phyloP scores from a whole-genome alignment of 2,797 vertebrate genomes.

The Buceros bicornis region DNA sequence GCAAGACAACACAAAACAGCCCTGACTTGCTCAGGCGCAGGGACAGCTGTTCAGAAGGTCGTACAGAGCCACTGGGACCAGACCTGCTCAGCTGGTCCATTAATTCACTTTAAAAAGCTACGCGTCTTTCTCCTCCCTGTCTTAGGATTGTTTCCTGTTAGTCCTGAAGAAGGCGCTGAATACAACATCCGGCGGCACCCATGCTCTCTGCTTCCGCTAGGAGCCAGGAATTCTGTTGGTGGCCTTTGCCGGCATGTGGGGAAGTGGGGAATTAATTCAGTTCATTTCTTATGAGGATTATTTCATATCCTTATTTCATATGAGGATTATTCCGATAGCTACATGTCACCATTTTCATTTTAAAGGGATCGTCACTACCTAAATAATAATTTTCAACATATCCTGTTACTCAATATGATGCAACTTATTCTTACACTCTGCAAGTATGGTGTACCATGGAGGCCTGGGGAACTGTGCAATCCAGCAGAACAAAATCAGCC shows the following conservation, averaged over 20 bases:
- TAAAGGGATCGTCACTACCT: neutral
- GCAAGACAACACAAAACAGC: neutral
- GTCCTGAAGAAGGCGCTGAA: neutral
- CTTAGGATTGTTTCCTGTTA: neutral
- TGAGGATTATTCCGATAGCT: neutral
- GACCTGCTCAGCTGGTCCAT: neutral
- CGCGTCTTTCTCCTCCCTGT: neutral
- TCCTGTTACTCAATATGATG: conserved; percentile 49
- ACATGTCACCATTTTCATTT: neutral
- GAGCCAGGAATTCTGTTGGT: neutral
- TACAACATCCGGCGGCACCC: neutral
- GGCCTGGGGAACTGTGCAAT: neutral
- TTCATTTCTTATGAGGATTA: neutral
- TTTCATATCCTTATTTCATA: neutral
- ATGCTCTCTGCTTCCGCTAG: neutral
- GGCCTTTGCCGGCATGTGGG: neutral
- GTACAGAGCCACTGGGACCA: neutral
- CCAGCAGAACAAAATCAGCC: neutral
- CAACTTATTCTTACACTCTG: neutral
- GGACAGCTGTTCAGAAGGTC: neutral
- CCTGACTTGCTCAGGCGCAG: neutral
- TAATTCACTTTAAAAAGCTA: neutral
- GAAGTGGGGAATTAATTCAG: neutral
- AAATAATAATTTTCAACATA: conserved; percentile 28
- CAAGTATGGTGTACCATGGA: neutral